These are phyloP conservation scores for Platyscapa corneri DNA, from an alignment of 1,140 invertebrate species.

Conservation along the genomic window DNA sequence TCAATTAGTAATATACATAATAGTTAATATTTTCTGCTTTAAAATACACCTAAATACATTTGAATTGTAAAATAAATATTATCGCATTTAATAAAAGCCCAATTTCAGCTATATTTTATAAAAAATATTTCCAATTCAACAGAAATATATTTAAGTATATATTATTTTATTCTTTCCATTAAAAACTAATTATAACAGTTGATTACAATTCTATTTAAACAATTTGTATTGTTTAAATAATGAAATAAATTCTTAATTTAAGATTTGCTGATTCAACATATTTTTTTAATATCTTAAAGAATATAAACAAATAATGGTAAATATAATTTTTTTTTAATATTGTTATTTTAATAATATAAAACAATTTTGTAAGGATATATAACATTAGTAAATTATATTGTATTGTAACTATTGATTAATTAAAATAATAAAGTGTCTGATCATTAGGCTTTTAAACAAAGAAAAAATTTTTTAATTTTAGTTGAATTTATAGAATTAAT, in stretches of 20 bases:
- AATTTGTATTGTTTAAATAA: neutral
- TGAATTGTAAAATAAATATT: neutral
- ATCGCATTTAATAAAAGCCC: too few species aligned
- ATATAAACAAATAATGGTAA: too few species aligned
- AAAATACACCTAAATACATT: neutral
- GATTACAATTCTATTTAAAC: neutral
- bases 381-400: neutral
- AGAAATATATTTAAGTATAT: neutral
- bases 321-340: too few species aligned
- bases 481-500: too few species aligned
- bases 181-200: neutral
- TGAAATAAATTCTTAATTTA: neutral
- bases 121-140: too few species aligned
- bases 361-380: neutral
- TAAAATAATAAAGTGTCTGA: too few species aligned
- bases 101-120: too few species aligned
- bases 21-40: neutral
- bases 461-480: too few species aligned
- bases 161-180: neutral
- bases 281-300: neutral
- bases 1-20: neutral
- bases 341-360: neutral
- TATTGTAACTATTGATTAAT: too few species aligned
- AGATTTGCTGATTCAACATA: neutral
- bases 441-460: too few species aligned